These are phyloP conservation scores for Eristalinus sepulchralis DNA, from an alignment of 2,888 invertebrate species.

Conservation along the genomic window DNA sequence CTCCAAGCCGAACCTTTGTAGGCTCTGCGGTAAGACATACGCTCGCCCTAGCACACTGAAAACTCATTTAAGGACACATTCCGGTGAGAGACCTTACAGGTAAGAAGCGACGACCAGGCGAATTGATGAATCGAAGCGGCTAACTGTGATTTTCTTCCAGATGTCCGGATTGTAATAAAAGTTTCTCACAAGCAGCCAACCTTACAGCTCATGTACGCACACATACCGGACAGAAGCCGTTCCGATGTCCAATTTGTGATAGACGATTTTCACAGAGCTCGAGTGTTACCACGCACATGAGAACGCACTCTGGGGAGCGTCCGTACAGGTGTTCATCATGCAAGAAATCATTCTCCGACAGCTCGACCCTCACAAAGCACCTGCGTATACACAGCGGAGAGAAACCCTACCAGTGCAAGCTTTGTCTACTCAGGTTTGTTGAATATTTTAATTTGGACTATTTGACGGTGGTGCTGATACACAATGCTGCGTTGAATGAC, in stretches of 20 bases:
- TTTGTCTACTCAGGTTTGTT: slow-evolving; percentile 91
- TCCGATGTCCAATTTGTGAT: slow-evolving; percentile 98
- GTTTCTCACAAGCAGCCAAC: slow-evolving; percentile 99
- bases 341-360: slow-evolving; percentile 99
- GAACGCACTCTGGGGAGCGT: slow-evolving; percentile 99
- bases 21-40: slow-evolving; percentile 98
- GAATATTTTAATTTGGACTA: neutral
- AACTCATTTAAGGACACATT: slow-evolving; percentile 97
- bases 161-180: slow-evolving; percentile 96
- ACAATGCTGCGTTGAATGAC: too few species aligned
- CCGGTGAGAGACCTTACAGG: slow-evolving; percentile 89
- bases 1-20: slow-evolving; percentile 92
- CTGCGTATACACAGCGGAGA: slow-evolving; percentile 88
- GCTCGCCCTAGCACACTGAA: slow-evolving; percentile 98
- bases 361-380: slow-evolving; percentile 98
- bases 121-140: neutral
- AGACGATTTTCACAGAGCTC: slow-evolving; percentile 97
- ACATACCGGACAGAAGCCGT: slow-evolving; percentile 99
- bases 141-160: slow-evolving; percentile 63
- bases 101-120: slow-evolving; percentile 50
- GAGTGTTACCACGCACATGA: slow-evolving; percentile 98
- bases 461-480: too few species aligned
- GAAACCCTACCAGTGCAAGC: slow-evolving; percentile 98
- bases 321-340: slow-evolving; percentile 98
- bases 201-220: slow-evolving; percentile 94